A percentile compares a stretch with the other conserved stretches of the same genome.
Conservation (phyloP, 1,140 invertebrate genomes). For the Drosophila melanogaster region Release_6_plus_ISO1_MT NT_033777.3:20583001-20583500, state of each 20-base stretch:
- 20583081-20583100: slow-evolving; percentile 78
- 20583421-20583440: slow-evolving; percentile 87
- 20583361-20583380: slow-evolving; percentile 84
- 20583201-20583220: slow-evolving; percentile 87
- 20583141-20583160: slow-evolving; percentile 41
- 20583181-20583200: slow-evolving; percentile 45
- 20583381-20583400: slow-evolving; percentile 87
- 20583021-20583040: slow-evolving; percentile 90
- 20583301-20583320: slow-evolving; percentile 89
- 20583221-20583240: slow-evolving; percentile 89
- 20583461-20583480: slow-evolving; percentile 84
- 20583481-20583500: slow-evolving; percentile 12
- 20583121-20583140: slow-evolving; percentile 90
- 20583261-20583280: slow-evolving; percentile 92
- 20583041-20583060: slow-evolving; percentile 87
- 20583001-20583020: slow-evolving; percentile 89
- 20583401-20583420: slow-evolving; percentile 90
- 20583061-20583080: slow-evolving; percentile 88
- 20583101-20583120: slow-evolving; percentile 91
- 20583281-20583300: slow-evolving; percentile 89
- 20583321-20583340: slow-evolving; percentile 41
- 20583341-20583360: not conserved
- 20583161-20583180: not conserved
- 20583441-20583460: slow-evolving; percentile 87
- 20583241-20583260: slow-evolving; percentile 89